These are phyloP conservation scores for Ophion ellenae DNA, from an alignment of 2,888 invertebrate species.

Conservation along the genomic window DNA sequence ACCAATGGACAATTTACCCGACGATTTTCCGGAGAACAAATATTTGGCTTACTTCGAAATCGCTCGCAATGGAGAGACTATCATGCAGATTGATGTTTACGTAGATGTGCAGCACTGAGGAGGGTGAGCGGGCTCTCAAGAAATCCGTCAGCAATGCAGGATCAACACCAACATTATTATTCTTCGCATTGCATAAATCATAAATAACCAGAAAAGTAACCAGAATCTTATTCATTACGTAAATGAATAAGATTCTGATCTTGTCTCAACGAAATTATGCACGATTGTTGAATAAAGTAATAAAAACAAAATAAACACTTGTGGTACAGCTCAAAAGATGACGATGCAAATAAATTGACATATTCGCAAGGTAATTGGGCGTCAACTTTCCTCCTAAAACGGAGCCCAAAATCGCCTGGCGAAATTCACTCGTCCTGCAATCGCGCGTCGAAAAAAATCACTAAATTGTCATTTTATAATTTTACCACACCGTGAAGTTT, in stretches of 20 bases:
- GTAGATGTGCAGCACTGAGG: constrained; percentile 22
- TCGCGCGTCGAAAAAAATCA: not conserved
- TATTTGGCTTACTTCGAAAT: constrained; percentile 57
- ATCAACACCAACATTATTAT: not conserved
- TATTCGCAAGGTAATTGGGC: not conserved
- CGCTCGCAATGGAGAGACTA: not conserved
- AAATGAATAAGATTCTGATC: too few relatives aligned
- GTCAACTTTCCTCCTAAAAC: not conserved
- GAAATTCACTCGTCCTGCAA: not conserved
- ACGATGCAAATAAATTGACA: not conserved
- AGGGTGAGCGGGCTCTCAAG: not conserved
- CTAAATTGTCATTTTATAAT: not conserved
- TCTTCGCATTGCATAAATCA: not conserved
- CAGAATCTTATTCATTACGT: not conserved
- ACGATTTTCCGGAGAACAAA: constrained; percentile 60
- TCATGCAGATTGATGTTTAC: constrained; percentile 24
- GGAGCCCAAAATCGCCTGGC: not conserved
- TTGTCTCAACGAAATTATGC: too few relatives aligned
- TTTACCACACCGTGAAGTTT: not conserved
- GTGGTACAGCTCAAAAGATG: not conserved
- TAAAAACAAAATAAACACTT: not conserved
- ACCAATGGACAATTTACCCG: constrained; percentile 44
- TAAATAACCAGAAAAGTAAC: not conserved
- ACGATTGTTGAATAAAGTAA: not conserved
- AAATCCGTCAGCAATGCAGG: not conserved